Evolutionary conservation across 1,140 invertebrate species (phyloP).

Genomic region (Drosophila arizonae): DNA sequence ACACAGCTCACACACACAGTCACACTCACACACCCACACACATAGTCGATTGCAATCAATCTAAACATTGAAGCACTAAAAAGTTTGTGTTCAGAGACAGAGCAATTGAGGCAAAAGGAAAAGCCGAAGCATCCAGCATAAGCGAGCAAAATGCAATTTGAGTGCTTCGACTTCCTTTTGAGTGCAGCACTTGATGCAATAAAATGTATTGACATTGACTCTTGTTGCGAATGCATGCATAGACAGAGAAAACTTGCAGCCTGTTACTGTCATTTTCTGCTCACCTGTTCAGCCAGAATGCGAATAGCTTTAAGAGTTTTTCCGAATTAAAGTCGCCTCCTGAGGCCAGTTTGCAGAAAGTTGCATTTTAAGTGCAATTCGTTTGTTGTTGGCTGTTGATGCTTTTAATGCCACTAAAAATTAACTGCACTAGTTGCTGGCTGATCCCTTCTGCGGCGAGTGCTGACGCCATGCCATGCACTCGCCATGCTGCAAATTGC

Average conservation of each 20-base stretch:
- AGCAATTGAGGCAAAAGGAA: not conserved
- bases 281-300: slow-evolving; percentile 49
- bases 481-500: slow-evolving; percentile 56
- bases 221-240: slow-evolving; percentile 24
- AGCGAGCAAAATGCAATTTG: slow-evolving; percentile 40
- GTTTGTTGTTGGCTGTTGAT: not conserved
- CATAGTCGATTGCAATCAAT: slow-evolving; percentile 50
- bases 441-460: slow-evolving; percentile 7
- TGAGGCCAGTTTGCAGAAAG: not conserved
- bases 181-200: slow-evolving; percentile 31
- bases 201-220: slow-evolving; percentile 50
- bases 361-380: not conserved
- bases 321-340: not conserved
- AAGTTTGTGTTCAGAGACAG: slow-evolving; percentile 36
- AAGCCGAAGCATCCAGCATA: slow-evolving; percentile 14
- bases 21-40: not conserved
- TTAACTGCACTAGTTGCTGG: slow-evolving; percentile 46
- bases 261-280: slow-evolving; percentile 33
- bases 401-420: slow-evolving; percentile 31
- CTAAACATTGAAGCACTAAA: slow-evolving; percentile 42
- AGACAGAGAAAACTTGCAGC: too few relatives aligned
- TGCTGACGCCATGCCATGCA: slow-evolving; percentile 42
- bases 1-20: slow-evolving; percentile 1
- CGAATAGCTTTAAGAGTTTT: slow-evolving; percentile 9
- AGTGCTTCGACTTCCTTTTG: slow-evolving; percentile 24